Base-by-base conservation (phyloP, 2,888 invertebrate genomes). In the Oscheius sp. region DNA sequence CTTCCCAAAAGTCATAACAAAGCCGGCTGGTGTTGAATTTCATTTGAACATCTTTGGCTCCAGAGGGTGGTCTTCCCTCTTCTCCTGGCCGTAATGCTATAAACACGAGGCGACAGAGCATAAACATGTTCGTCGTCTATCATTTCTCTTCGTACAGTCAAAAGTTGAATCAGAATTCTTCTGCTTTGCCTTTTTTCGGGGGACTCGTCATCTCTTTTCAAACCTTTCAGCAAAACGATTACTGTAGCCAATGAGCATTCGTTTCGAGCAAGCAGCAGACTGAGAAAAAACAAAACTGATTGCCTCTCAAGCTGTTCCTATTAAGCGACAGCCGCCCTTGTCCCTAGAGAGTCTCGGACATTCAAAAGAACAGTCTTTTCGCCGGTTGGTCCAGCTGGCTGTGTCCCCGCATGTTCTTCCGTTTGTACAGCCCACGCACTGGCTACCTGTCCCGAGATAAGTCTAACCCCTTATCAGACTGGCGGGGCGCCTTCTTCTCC, bases 291-390 rank as follows among this genome's bases (percentile, higher is more conserved):
- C 55, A 69, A 69, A 69, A 69, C 69, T 55, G 66, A 66, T 66
- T 66, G 66, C 66, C 66, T 66, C 66, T 66, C 66, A 66, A 66
- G 66, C 66, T 66, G 52, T 66, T 66, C 66, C 66, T 66, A 52
- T 66, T 66, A 66, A 49, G 66, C 25, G 49, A 66, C 49, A 64
- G 64, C 21, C 46, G 16, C 21, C 64, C n/a, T n/a, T n/a, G 21
- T 6, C 66, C 29, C 25, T n/a, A 3, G 66, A 52, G 66, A 52
- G 25, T n/a, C n/a, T 23, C 35, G n/a, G 16, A 18, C 21, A 21
- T 49, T 49, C 13, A n/a, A 53, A 21, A 13, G 21, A 21, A 18
- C 49, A 18, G 53, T 53, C 53, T 21, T 12, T 53, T 49, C 2
- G 49, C n/a, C n/a, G 5, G 29, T 29, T 49, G 16, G 49, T 13